Conservation (phyloP, 2,888 invertebrate species). For the Argyresthia albistria region DNA sequence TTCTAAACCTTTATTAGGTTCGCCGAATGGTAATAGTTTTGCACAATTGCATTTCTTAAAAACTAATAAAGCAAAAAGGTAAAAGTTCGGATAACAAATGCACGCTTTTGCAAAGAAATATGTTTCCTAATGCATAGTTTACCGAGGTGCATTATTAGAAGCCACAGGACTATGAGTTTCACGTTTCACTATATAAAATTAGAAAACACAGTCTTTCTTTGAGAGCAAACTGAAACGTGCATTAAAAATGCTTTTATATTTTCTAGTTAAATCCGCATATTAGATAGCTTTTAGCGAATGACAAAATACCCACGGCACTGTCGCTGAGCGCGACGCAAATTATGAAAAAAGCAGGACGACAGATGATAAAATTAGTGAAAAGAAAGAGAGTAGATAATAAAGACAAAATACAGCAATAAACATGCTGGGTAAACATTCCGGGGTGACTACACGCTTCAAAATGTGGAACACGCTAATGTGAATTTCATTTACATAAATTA, state of each 20-base stretch:
- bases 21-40: constrained; percentile 43
- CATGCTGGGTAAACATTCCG: constrained; percentile 51
- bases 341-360: constrained; percentile 33
- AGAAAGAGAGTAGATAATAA: constrained; percentile 43
- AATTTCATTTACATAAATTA: constrained; percentile 69
- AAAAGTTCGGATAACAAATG: too few relatives aligned
- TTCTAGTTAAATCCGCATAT: neutral
- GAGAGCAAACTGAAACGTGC: constrained; percentile 19
- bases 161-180: too few relatives aligned
- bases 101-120: too few relatives aligned
- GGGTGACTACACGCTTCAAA: constrained; percentile 34
- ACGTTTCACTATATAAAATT: neutral
- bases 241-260: constrained; percentile 20
- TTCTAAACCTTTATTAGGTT: constrained; percentile 58
- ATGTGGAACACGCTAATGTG: constrained; percentile 57
- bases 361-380: constrained; percentile 36
- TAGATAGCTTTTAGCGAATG: constrained; percentile 31
- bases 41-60: neutral
- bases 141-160: neutral
- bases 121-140: neutral
- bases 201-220: constrained; percentile 14
- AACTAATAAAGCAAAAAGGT: too few relatives aligned
- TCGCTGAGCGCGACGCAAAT: constrained; percentile 29
- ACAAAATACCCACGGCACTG: constrained; percentile 28
- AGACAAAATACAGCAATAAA: constrained; percentile 56